phyloP scores from a whole-genome alignment of 2,797 vertebrate genomes.

The Rhyacichthys aspro region DNA sequence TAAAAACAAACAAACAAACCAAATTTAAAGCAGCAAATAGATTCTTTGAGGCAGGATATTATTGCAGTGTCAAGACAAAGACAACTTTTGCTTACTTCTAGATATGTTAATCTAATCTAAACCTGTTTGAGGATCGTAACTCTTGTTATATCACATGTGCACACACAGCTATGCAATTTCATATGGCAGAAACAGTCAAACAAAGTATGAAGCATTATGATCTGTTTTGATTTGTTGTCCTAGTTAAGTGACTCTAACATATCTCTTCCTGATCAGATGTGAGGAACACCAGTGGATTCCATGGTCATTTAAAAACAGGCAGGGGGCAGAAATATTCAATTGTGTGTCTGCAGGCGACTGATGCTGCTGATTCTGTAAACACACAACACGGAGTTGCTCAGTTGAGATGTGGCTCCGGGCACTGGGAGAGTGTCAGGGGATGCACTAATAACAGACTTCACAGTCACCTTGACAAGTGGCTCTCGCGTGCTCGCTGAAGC shows the following conservation, averaged over 20 bases:
- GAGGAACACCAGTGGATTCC: constrained; percentile 40
- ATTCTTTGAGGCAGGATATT: too few relatives aligned
- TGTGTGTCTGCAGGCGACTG: constrained; percentile 57
- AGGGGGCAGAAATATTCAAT: constrained; percentile 57
- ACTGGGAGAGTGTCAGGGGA: constrained; percentile 57
- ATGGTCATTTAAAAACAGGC: constrained; percentile 61
- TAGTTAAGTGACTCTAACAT: constrained; percentile 52
- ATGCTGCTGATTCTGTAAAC: constrained; percentile 60
- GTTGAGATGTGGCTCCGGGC: constrained; percentile 43
- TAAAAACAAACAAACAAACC: too few relatives aligned
- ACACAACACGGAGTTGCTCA: constrained; percentile 52
- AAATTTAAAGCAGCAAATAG: too few relatives aligned
- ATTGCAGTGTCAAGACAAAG: too few relatives aligned
- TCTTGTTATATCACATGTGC: too few relatives aligned
- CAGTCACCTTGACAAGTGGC: constrained; percentile 61
- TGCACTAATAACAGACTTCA: constrained; percentile 69
- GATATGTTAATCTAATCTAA: too few relatives aligned
- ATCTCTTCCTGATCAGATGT: constrained; percentile 60
- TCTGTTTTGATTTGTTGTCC: constrained; percentile 36
- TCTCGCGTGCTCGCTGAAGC: constrained; percentile 44
- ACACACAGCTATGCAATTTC: too few relatives aligned
- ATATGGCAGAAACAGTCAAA: too few relatives aligned
- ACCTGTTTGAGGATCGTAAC: too few relatives aligned
- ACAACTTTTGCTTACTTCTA: too few relatives aligned
- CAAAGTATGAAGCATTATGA: too few relatives aligned